A percentile compares a stretch with the other conserved stretches of the same genome.
Evolutionary conservation across 2,888 invertebrate species (phyloP).

Genomic region (Noctua comes): DNA sequence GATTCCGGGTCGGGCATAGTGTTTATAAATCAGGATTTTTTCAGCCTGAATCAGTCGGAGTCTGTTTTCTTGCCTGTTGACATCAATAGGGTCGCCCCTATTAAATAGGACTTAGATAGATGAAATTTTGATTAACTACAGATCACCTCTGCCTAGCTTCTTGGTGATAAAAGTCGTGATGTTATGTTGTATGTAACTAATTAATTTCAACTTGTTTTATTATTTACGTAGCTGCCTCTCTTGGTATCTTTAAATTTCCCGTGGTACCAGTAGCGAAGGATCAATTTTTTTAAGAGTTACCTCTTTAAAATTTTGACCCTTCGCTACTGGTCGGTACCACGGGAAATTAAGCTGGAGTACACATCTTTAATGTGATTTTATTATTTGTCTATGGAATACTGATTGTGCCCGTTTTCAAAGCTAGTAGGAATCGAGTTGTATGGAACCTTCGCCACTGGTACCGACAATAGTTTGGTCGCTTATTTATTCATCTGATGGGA

Average conservation of each 20-base stretch:
- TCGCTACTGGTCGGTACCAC: too few species aligned
- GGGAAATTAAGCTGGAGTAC: too few species aligned
- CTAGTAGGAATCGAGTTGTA: too few species aligned
- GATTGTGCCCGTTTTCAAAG: too few species aligned
- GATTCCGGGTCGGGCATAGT: not conserved
- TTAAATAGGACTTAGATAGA: not conserved
- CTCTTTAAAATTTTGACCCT: too few species aligned
- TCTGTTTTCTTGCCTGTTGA: not conserved
- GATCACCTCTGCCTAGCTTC: not conserved
- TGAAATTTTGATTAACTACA: not conserved
- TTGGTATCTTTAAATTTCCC: not conserved
- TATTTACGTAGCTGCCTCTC: not conserved
- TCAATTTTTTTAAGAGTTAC: too few species aligned
- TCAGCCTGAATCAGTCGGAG: not conserved
- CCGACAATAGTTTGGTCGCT: not conserved
- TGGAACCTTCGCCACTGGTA: too few species aligned
- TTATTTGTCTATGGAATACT: too few species aligned
- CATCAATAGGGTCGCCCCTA: not conserved
- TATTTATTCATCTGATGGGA: not conserved
- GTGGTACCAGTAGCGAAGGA: not conserved
- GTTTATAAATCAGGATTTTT: not conserved
- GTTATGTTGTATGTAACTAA: not conserved
- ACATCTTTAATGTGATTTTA: too few species aligned
- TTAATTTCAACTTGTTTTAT: not conserved
- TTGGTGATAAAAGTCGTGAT: not conserved